These are phyloP conservation scores for Cherax destructor DNA, from an alignment of 1,140 invertebrate species.

Conservation along the genomic window DNA sequence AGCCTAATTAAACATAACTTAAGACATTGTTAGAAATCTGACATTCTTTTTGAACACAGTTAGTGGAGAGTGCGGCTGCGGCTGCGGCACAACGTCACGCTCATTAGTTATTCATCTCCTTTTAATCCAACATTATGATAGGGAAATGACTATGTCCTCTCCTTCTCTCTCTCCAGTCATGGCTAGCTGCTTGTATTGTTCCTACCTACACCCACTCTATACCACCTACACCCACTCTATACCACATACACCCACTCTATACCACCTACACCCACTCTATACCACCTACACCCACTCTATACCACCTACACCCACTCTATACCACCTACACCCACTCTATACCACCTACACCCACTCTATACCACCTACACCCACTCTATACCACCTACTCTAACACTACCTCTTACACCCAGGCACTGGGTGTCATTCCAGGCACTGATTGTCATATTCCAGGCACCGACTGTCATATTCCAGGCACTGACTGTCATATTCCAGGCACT, in stretches of 20 bases:
- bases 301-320: not conserved
- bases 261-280: not conserved
- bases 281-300: too few species aligned
- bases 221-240: not conserved
- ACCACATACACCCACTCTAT: not conserved
- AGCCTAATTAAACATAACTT: too few species aligned
- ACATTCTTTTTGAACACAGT: too few species aligned
- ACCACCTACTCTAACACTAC: not conserved
- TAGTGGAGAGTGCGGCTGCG: too few species aligned
- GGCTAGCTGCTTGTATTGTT: not conserved
- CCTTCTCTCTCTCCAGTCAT: not conserved
- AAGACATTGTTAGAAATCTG: too few species aligned
- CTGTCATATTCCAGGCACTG: too few species aligned
- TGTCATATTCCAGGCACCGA: too few species aligned
- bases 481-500: too few species aligned
- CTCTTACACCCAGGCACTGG: too few species aligned
- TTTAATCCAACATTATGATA: constrained; percentile 1
- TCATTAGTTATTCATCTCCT: constrained; percentile 6
- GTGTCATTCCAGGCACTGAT: too few species aligned
- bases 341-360: not conserved
- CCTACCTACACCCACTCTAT: not conserved
- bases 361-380: not conserved
- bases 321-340: not conserved
- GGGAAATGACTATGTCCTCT: not conserved
- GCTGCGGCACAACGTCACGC: not conserved